Evolutionary conservation across 2,113 vertebrate genomes (phyloP).

Genomic region (Pantherophis guttatus): DNA sequence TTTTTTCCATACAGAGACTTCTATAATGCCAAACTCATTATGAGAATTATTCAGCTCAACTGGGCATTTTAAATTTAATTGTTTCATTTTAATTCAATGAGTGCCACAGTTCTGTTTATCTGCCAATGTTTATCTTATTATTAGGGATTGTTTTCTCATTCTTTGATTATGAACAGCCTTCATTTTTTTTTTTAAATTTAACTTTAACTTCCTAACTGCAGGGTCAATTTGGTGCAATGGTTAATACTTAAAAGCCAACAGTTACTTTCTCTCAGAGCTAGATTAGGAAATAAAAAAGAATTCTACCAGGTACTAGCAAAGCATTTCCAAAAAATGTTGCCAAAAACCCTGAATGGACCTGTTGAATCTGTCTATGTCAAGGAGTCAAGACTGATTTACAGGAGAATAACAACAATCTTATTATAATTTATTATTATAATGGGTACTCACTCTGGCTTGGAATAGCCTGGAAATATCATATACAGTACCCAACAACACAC

Average conservation of each 20-base stretch:
- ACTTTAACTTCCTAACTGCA: not conserved
- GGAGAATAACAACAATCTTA: not conserved
- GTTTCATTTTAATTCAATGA: not conserved
- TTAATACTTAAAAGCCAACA: not conserved
- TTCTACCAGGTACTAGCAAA: not conserved
- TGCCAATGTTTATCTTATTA: not conserved
- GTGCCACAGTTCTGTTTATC: not conserved
- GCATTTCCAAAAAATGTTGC: not conserved
- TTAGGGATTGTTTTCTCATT: not conserved
- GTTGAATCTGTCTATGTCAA: not conserved
- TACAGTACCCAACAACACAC: not conserved
- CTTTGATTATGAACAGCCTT: not conserved
- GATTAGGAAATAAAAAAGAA: not conserved
- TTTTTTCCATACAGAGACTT: not conserved
- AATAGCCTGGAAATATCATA: not conserved
- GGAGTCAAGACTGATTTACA: too few species aligned
- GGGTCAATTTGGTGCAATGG: not conserved
- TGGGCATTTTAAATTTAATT: not conserved
- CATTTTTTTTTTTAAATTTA: not conserved
- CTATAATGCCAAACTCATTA: not conserved
- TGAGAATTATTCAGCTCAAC: not conserved
- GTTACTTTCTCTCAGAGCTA: not conserved
- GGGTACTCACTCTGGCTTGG: not conserved
- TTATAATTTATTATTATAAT: not conserved
- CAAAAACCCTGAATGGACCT: not conserved